A percentile compares a stretch with the other conserved stretches of the same genome.
These are phyloP conservation scores for Eilema caniola DNA, from an alignment of 2,888 invertebrate genomes.

Conservation along the genomic window DNA sequence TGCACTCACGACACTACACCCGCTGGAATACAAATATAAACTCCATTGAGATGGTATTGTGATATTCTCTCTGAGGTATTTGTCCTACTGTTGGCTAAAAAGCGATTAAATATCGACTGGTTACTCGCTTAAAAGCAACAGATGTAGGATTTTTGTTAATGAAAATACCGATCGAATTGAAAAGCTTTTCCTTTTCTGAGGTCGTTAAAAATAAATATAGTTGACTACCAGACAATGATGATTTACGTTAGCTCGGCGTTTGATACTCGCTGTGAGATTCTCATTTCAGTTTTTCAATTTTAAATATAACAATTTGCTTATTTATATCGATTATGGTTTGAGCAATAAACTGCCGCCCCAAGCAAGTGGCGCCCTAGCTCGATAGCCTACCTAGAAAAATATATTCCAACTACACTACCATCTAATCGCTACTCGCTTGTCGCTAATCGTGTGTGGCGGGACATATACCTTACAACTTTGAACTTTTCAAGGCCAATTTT, in stretches of 20 bases:
- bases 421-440: neutral
- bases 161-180: too few relatives aligned
- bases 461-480: neutral
- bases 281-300: too few relatives aligned
- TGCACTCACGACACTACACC: neutral
- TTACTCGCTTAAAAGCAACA: neutral
- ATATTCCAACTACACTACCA: neutral
- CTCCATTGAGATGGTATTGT: neutral
- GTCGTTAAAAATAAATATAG: too few relatives aligned
- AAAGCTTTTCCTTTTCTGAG: too few relatives aligned
- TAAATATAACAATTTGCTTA: too few relatives aligned
- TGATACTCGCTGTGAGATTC: too few relatives aligned
- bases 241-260: too few relatives aligned
- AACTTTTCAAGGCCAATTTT: conserved; percentile 2
- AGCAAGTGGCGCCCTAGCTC: neutral
- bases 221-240: too few relatives aligned
- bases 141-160: neutral
- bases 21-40: neutral
- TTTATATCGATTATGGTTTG: too few relatives aligned
- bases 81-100: neutral
- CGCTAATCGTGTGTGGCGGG: neutral
- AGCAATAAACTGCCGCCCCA: neutral
- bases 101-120: neutral
- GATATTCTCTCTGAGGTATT: neutral
- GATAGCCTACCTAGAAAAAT: too few relatives aligned